phyloP scores from a whole-genome alignment of 2,888 invertebrate species.

The Creontiades dilutus region DNA sequence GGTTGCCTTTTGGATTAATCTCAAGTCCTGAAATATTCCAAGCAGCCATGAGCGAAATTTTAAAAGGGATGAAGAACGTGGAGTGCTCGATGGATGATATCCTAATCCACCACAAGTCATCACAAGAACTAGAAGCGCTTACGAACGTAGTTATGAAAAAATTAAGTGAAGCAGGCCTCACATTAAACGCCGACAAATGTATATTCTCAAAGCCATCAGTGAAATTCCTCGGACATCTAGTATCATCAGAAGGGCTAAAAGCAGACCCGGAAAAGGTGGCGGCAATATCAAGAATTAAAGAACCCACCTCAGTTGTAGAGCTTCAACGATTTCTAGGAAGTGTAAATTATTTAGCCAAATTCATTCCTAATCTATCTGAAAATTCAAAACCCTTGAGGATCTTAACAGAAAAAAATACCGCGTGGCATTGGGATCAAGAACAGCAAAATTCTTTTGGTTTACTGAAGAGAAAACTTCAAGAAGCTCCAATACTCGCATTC shows the following conservation, averaged over 20 bases:
- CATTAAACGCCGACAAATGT: not conserved
- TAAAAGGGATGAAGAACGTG: not conserved
- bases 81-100: not conserved
- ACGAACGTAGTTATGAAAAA: not conserved
- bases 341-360: conserved; percentile 76
- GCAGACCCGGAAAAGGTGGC: conserved; percentile 10
- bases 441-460: not conserved
- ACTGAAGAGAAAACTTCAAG: not conserved
- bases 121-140: not conserved
- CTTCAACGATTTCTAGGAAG: not conserved
- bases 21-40: not conserved
- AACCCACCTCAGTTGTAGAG: conserved; percentile 71
- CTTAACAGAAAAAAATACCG: not conserved
- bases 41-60: not conserved
- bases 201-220: not conserved
- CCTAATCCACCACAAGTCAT: not conserved
- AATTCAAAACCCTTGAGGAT: not conserved
- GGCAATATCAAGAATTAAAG: not conserved
- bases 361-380: conserved; percentile 76
- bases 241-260: not conserved
- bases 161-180: not conserved
- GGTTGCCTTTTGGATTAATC: conserved; percentile 56
- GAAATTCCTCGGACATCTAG: not conserved
- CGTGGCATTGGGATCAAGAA: conserved; percentile 45
- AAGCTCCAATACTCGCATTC: not conserved